Percentiles rank a stretch among this genome's conserved stretches.
These are phyloP conservation scores for Bungarus multicinctus DNA, from an alignment of 2,113 vertebrate genomes.

Conservation along the genomic window DNA sequence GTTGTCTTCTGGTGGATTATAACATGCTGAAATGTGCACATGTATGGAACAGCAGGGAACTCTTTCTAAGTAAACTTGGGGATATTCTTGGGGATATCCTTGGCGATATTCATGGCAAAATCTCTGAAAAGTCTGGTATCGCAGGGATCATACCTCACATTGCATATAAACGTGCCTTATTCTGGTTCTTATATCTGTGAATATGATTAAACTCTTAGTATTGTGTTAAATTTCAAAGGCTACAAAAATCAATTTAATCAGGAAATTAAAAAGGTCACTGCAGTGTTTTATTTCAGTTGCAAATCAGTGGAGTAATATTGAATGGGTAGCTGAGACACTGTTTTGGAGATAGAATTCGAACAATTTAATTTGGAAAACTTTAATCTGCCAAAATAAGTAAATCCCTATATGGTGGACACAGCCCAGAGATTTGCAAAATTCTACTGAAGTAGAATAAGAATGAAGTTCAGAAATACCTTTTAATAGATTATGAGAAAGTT, in stretches of 20 bases:
- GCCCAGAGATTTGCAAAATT: background rate
- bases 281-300: slow-evolving; percentile 72
- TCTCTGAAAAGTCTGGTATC: slow-evolving; percentile 51
- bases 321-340: slow-evolving; percentile 48
- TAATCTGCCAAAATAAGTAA: background rate
- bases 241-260: slow-evolving; percentile 68
- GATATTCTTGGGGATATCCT: slow-evolving; percentile 49
- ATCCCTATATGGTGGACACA: background rate
- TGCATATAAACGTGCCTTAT: slow-evolving; percentile 70
- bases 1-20: background rate
- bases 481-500: background rate
- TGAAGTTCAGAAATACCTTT: background rate
- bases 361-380: background rate
- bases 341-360: slow-evolving; percentile 38
- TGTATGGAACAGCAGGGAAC: background rate
- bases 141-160: slow-evolving; percentile 64
- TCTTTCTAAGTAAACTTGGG: background rate
- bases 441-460: background rate
- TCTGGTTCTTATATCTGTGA: slow-evolving; percentile 70
- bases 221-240: slow-evolving; percentile 76
- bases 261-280: slow-evolving; percentile 74
- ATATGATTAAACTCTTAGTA: slow-evolving; percentile 75
- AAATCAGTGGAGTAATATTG: slow-evolving; percentile 67
- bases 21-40: background rate
- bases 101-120: slow-evolving; percentile 21